phyloP scores from a whole-genome alignment of 2,113 vertebrate genomes.

The Ictidomys tridecemlineatus region DNA sequence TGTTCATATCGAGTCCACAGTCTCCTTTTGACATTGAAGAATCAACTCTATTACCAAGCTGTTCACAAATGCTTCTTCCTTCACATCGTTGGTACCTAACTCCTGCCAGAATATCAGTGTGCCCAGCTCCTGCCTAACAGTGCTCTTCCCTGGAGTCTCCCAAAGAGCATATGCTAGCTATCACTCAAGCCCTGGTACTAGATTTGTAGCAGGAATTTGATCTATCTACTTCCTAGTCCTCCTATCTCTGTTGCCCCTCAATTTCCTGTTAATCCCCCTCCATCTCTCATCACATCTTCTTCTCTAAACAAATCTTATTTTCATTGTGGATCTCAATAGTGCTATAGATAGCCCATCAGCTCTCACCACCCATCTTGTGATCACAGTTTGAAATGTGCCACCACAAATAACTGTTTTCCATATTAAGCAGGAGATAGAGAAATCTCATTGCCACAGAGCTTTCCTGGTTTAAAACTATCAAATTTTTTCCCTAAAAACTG shows the following conservation, averaged over 20 bases:
- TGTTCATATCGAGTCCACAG: not conserved
- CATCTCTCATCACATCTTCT: not conserved
- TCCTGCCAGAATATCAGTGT: not conserved
- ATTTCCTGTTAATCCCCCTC: not conserved
- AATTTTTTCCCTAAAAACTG: not conserved
- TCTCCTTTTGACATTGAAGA: not conserved
- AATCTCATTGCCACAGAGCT: not conserved
- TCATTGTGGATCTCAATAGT: not conserved
- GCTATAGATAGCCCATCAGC: not conserved
- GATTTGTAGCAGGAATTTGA: not conserved
- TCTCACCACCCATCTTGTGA: not conserved
- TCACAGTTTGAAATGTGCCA: not conserved
- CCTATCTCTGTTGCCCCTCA: not conserved
- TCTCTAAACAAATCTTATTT: not conserved
- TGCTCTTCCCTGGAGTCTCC: not conserved
- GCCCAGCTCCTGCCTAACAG: not conserved
- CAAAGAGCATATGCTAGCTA: fast-evolving
- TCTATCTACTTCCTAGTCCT: not conserved
- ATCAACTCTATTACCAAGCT: not conserved
- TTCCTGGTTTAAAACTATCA: not conserved
- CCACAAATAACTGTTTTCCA: not conserved
- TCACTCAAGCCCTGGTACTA: not conserved
- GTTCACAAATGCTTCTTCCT: not conserved
- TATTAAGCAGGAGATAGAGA: not conserved
- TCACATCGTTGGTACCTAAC: not conserved